Base-by-base conservation (phyloP, 1,140 invertebrate species). In the Aphidius gifuensis region DNA sequence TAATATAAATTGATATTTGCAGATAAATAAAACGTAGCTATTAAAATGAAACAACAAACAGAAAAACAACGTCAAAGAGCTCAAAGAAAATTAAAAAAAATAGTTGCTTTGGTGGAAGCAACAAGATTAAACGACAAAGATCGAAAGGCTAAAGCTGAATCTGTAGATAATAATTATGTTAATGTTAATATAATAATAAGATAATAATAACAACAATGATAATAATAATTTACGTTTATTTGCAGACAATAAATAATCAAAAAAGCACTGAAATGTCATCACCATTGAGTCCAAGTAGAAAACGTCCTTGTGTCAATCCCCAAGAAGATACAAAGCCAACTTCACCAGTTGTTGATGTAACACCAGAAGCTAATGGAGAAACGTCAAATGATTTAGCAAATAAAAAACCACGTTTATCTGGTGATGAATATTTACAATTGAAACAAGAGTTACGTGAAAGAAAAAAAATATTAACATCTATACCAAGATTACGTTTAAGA, bases 21-120 rank as follows among this genome's bases (percentile, higher is more conserved):
- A 50, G 7, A 49, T 46, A 6, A 32, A 59, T 8, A 43, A 42
- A 11, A 16, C 16, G 6, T 59, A 23, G 7, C 46, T 42, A 66
- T 60, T 53, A 74, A 46, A 23, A 76, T 75, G 72, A 72, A 74
- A 62, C 64, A 66, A 42, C 51, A 64, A 9, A 76, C 71, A n/a
- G 60, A 69, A 5, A 85, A 83, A 68, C 81, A 84, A 68, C 71
- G 75, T 40, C 76, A 79, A 69, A 80, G 86, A 63, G 76, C 83
- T 61, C 85, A 87, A 66, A 87, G 83, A 58, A 88, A 87, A 66
- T 83, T 83, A 65, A 85, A 85, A 72, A 88, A 87, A 78, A 78
- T 86, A 68, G 79, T 82, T 21, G 86, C 86, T 4, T 77, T 86
- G 66, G 78, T 86, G 11, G 83, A 86, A 72, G 75, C 88, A 48